A percentile compares a stretch with the other conserved stretches of the same genome.
Evolutionary conservation across 2,797 vertebrate genomes (phyloP).

Genomic region (Prunella strophiata): DNA sequence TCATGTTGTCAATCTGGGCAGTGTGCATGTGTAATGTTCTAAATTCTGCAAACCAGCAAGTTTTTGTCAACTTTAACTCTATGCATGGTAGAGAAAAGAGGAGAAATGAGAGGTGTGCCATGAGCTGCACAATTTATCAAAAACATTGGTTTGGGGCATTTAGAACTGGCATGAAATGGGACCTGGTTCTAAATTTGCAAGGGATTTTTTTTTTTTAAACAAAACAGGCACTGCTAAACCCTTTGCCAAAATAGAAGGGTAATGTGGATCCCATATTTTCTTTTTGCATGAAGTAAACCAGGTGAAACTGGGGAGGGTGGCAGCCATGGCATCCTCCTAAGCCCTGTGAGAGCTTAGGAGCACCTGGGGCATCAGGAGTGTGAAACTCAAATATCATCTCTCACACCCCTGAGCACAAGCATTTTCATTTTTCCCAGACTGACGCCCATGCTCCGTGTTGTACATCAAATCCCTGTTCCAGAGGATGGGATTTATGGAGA

Average conservation of each 20-base stretch:
- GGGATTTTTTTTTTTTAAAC: not conserved
- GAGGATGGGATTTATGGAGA: constrained; percentile 9
- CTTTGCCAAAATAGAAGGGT: not conserved
- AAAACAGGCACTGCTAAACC: too few relatives aligned
- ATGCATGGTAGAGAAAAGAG: not conserved
- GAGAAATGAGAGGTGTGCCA: not conserved
- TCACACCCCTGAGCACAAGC: not conserved
- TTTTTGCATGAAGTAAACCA: not conserved
- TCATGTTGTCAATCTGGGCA: constrained; percentile 22
- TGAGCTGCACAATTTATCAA: not conserved
- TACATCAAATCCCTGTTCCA: not conserved
- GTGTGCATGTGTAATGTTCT: not conserved
- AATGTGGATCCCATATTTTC: not conserved
- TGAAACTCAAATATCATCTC: not conserved
- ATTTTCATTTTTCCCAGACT: not conserved
- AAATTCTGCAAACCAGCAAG: constrained; percentile 37
- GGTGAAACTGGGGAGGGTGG: not conserved
- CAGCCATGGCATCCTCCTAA: not conserved
- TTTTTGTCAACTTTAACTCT: constrained; percentile 4
- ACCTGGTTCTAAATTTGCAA: not conserved
- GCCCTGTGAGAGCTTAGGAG: not conserved
- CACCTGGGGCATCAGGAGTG: not conserved
- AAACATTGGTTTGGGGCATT: not conserved
- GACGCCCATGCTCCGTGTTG: not conserved
- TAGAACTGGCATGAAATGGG: not conserved